Percentiles rank a stretch among this genome's conserved stretches.
Evolutionary conservation across 2,888 invertebrate genomes (phyloP).

Genomic region (Anoplius nigerrimus): DNA sequence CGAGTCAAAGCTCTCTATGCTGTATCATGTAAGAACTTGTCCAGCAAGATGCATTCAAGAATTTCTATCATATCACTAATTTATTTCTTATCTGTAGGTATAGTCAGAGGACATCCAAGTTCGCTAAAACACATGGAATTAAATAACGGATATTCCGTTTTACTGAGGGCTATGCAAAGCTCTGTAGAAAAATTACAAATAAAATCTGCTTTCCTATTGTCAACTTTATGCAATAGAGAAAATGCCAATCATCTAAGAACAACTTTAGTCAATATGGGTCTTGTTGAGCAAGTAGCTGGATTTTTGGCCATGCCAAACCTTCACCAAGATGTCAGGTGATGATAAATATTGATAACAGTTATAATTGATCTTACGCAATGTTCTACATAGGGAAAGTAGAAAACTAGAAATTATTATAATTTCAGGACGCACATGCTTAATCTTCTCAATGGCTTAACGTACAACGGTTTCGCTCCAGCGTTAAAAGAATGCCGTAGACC

Average conservation of each 20-base stretch:
- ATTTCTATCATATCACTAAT: neutral
- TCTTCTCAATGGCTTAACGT: conserved; percentile 64
- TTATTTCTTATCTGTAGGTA: conserved; percentile 77
- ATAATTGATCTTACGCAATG: neutral
- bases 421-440: conserved; percentile 68
- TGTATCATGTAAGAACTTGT: conserved; percentile 82
- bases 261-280: conserved; percentile 69
- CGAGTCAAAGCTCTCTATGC: conserved; percentile 86
- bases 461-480: conserved; percentile 65
- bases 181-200: conserved; percentile 79
- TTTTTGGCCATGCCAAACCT: conserved; percentile 60
- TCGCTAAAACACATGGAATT: conserved; percentile 80
- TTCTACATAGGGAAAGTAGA: too few species aligned
- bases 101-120: conserved; percentile 80
- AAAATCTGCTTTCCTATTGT: conserved; percentile 85
- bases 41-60: neutral
- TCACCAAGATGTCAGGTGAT: conserved; percentile 63
- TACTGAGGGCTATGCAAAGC: conserved; percentile 79
- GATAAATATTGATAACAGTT: conserved; percentile 5
- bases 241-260: conserved; percentile 58
- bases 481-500: conserved; percentile 67
- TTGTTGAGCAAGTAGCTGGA: conserved; percentile 68
- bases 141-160: conserved; percentile 81
- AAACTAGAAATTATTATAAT: conserved; percentile 21
- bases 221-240: conserved; percentile 77